These are phyloP conservation scores for Heteromormyrus szaboi DNA, from an alignment of 2,797 vertebrate species.

Conservation along the genomic window DNA sequence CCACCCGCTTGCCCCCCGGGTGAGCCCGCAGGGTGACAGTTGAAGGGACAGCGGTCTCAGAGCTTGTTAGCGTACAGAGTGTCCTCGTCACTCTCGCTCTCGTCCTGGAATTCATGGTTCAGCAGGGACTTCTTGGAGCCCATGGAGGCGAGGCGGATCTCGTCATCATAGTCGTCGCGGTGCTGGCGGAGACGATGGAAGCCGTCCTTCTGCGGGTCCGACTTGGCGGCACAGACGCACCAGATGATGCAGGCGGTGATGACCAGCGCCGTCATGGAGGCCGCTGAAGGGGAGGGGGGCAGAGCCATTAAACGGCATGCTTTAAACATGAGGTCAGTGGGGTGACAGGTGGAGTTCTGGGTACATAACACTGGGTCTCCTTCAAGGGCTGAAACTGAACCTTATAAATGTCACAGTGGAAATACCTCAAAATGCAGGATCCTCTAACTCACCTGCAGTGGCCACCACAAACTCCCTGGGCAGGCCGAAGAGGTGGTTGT, in stretches of 20 bases:
- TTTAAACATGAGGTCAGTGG: background rate
- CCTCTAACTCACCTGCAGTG: slow-evolving; percentile 71
- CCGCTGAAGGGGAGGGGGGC: slow-evolving; percentile 60
- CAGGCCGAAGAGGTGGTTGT: slow-evolving; percentile 88
- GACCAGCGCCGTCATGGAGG: slow-evolving; percentile 87
- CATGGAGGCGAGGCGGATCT: slow-evolving; percentile 87
- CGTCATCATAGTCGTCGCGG: slow-evolving; percentile 89
- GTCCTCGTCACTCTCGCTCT: slow-evolving; percentile 96
- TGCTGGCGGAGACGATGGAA: slow-evolving; percentile 93
- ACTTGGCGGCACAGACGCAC: slow-evolving; percentile 93
- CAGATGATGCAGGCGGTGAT: slow-evolving; percentile 94
- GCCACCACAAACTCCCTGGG: slow-evolving; percentile 90
- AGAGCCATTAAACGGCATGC: background rate
- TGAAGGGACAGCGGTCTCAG: background rate
- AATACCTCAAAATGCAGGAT: background rate
- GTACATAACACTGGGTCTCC: background rate
- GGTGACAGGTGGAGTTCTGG: background rate
- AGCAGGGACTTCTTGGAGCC: slow-evolving; percentile 95
- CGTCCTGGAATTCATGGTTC: slow-evolving; percentile 92
- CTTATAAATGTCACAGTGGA: background rate
- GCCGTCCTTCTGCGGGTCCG: slow-evolving; percentile 89
- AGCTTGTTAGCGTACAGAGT: slow-evolving; percentile 46
- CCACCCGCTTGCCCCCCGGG: background rate
- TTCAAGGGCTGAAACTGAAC: background rate
- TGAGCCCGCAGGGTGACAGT: slow-evolving; percentile 25